Conservation (phyloP, 2,113 vertebrate species). For the Cynopterus brachyotis region DNA sequence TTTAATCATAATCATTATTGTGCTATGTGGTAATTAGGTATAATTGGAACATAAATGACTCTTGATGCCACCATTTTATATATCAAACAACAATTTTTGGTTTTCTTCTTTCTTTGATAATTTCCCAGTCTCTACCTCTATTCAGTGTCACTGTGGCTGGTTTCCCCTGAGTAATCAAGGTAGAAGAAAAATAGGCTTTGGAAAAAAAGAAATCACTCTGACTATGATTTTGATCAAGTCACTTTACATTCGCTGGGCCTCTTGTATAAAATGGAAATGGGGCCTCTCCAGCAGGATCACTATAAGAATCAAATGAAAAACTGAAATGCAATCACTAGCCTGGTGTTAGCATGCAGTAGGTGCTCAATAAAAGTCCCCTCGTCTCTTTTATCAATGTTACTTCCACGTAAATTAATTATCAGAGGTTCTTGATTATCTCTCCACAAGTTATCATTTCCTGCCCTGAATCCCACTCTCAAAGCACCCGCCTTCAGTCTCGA, state of each 20-base stretch:
- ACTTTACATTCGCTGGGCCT: background rate
- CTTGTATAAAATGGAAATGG: background rate
- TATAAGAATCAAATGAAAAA: background rate
- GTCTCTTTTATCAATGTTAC: background rate
- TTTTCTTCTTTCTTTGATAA: background rate
- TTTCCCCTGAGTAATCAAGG: background rate
- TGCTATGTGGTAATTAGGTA: constrained; percentile 50
- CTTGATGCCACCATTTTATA: background rate
- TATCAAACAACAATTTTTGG: constrained; percentile 5
- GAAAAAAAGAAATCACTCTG: background rate
- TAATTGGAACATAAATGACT: constrained; percentile 53
- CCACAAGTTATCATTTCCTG: background rate
- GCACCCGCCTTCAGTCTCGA: background rate
- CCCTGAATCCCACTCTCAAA: background rate
- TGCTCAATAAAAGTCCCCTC: background rate
- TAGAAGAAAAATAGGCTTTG: background rate
- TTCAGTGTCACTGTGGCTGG: background rate
- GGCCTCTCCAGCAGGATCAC: background rate
- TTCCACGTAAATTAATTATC: background rate
- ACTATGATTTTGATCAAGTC: background rate
- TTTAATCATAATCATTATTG: constrained; percentile 59
- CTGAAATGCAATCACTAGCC: background rate
- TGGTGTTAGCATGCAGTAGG: rapidly evolving
- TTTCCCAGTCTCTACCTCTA: background rate
- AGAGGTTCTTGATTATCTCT: background rate